These are phyloP conservation scores for Girardia tigrina DNA, from an alignment of 2,888 invertebrate species.

Conservation along the genomic window DNA sequence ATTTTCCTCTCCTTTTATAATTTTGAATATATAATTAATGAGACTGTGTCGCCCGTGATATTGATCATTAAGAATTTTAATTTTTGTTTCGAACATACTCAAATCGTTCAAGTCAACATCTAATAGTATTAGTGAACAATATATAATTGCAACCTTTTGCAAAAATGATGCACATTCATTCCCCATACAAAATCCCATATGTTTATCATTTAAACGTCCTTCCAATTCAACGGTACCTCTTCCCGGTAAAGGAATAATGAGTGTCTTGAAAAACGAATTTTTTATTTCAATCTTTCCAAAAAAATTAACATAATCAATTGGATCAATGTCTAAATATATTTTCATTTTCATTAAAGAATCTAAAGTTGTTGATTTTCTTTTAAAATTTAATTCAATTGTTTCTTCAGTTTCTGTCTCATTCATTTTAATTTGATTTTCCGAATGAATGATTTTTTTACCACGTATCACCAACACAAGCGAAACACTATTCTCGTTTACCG, in stretches of 20 bases:
- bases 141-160: not conserved
- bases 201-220: not conserved
- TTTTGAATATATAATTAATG: not conserved
- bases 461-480: not conserved
- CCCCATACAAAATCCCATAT: not conserved
- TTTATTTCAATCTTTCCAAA: not conserved
- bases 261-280: not conserved
- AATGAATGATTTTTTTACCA: not conserved
- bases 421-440: not conserved
- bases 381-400: not conserved
- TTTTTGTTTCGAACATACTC: not conserved
- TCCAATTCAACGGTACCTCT: not conserved
- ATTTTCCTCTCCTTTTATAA: not conserved
- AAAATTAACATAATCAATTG: conserved; percentile 1
- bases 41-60: not conserved
- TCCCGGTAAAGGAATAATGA: not conserved
- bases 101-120: not conserved
- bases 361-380: not conserved
- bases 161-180: not conserved
- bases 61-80: not conserved
- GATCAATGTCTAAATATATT: not conserved
- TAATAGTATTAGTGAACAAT: conserved; percentile 4
- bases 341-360: not conserved
- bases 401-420: not conserved
- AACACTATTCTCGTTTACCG: not conserved